phyloP scores from a whole-genome alignment of 2,888 invertebrate species.

The Lasius platythorax region DNA sequence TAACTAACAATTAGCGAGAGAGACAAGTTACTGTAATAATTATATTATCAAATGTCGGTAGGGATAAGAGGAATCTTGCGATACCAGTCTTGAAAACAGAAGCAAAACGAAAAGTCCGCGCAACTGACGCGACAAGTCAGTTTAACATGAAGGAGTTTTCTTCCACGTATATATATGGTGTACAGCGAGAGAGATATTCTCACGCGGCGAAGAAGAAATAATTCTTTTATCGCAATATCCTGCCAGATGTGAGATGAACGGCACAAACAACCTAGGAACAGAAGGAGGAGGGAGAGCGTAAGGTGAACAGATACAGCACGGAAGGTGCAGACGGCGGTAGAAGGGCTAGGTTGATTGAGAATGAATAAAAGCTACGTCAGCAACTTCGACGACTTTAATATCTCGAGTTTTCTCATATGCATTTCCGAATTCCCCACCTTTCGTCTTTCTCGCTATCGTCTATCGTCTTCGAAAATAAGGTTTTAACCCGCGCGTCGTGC shows the following conservation, averaged over 20 bases:
- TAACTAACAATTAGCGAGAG: background rate
- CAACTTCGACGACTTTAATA: constrained; percentile 75
- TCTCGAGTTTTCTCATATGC: constrained; percentile 74
- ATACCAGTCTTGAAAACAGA: constrained; percentile 15
- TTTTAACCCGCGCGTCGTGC: background rate
- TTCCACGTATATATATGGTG: constrained; percentile 61
- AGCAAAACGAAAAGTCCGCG: background rate
- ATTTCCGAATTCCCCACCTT: constrained; percentile 27
- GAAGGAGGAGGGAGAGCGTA: constrained; percentile 35
- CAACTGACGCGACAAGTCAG: constrained; percentile 55
- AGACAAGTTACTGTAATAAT: constrained; percentile 8
- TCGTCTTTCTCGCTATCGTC: constrained; percentile 26
- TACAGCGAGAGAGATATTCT: constrained; percentile 56
- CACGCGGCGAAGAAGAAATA: constrained; percentile 67
- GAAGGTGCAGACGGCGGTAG: constrained; percentile 55
- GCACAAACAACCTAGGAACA: constrained; percentile 37
- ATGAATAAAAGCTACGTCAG: constrained; percentile 62
- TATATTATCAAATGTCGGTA: background rate
- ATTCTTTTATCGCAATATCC: constrained; percentile 75
- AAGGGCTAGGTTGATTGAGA: constrained; percentile 39
- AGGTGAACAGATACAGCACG: constrained; percentile 48
- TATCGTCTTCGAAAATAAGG: constrained; percentile 28
- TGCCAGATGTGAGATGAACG: constrained; percentile 60
- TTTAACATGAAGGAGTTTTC: constrained; percentile 70
- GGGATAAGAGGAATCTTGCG: background rate